Conservation (phyloP, 2,797 vertebrate species). For the Amazonetta brasiliensis region DNA sequence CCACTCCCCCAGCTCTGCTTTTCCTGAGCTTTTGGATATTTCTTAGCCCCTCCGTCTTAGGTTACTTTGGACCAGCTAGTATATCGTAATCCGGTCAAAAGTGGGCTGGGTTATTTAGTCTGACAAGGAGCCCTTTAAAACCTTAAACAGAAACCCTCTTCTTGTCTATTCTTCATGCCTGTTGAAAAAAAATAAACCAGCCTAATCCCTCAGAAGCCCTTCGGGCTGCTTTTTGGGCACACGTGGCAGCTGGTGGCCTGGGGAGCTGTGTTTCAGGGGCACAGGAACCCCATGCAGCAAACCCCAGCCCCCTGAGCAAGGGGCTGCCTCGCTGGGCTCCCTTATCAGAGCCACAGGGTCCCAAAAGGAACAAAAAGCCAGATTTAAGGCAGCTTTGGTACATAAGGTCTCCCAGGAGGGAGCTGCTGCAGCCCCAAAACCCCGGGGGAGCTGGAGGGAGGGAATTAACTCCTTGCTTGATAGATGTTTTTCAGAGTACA, state of each 20-base stretch:
- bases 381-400: not conserved
- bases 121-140: not conserved
- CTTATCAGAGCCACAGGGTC: accelerated
- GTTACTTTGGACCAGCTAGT: not conserved
- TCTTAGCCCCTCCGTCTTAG: not conserved
- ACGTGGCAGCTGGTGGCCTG: accelerated
- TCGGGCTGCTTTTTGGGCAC: accelerated
- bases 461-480: not conserved
- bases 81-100: not conserved
- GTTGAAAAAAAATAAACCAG: not conserved
- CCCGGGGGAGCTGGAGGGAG: not conserved
- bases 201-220: not conserved
- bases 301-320: not conserved
- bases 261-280: not conserved
- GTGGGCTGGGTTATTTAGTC: not conserved
- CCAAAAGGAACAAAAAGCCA: accelerated
- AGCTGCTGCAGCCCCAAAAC: not conserved
- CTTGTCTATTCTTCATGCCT: not conserved
- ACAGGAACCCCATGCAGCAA: not conserved
- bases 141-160: not conserved
- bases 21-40: not conserved
- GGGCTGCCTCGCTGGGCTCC: not conserved
- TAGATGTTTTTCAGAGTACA: not conserved
- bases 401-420: not conserved
- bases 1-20: not conserved